Evolutionary conservation across 2,797 vertebrate genomes (phyloP).

Genomic region (Oreochromis mossambicus): DNA sequence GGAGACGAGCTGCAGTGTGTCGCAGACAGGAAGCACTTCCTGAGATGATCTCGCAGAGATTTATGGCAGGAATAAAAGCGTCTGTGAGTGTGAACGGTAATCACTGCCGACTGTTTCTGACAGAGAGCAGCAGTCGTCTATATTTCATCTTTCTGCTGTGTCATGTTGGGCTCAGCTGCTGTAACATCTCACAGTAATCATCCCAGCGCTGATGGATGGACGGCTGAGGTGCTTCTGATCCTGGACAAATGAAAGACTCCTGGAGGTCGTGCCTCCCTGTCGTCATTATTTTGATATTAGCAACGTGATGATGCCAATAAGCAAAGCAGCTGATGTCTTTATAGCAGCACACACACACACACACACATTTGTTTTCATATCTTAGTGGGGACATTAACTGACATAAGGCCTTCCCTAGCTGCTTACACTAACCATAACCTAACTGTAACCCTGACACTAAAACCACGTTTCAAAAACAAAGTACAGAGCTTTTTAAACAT

Average conservation of each 20-base stretch:
- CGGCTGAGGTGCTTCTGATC: neutral
- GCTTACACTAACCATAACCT: neutral
- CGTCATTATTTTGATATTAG: neutral
- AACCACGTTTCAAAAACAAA: neutral
- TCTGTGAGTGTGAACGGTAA: neutral
- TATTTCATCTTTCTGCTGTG: neutral
- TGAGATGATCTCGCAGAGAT: neutral
- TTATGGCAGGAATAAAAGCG: neutral
- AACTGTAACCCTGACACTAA: neutral
- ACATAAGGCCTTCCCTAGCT: neutral
- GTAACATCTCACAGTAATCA: neutral
- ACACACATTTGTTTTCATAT: neutral
- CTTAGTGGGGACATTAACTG: neutral
- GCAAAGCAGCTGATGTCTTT: neutral
- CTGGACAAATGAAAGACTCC: neutral
- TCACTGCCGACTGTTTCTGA: neutral
- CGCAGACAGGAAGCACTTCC: neutral
- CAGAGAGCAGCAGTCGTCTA: neutral
- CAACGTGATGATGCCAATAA: neutral
- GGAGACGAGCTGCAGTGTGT: neutral
- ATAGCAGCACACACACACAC: neutral
- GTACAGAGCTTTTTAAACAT: neutral
- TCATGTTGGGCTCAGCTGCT: neutral
- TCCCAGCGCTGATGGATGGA: accelerated
- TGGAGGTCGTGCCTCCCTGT: neutral